Evolutionary conservation across 1,140 invertebrate species (phyloP).

Genomic region (Acromyrmex charruanus): DNA sequence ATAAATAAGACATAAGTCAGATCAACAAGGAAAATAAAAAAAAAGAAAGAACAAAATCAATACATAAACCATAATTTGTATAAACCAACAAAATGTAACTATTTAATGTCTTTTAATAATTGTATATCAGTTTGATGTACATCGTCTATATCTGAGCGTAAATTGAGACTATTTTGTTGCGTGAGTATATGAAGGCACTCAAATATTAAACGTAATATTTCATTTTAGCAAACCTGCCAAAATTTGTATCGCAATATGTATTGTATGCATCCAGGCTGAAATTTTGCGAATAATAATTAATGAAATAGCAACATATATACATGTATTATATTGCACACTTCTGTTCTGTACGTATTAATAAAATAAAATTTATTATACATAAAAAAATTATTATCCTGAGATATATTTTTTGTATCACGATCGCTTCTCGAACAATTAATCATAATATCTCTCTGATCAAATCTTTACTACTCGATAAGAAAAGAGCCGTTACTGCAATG

Average conservation of each 20-base stretch:
- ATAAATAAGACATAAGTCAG: too few relatives aligned
- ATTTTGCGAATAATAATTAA: slow-evolving; percentile 28
- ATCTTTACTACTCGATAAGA: not conserved
- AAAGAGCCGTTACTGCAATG: not conserved
- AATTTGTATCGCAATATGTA: not conserved
- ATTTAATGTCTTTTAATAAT: too few relatives aligned
- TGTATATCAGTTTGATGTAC: too few relatives aligned
- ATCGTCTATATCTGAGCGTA: too few relatives aligned
- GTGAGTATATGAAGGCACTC: too few relatives aligned
- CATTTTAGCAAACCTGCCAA: not conserved
- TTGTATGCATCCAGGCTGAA: not conserved
- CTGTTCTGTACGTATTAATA: not conserved
- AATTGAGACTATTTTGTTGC: too few relatives aligned
- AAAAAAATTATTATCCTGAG: not conserved
- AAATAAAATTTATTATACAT: not conserved
- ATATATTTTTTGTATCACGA: not conserved
- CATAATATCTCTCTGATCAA: not conserved
- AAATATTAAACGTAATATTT: not conserved
- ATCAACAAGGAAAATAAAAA: too few relatives aligned
- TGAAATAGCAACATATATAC: not conserved
- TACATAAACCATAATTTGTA: too few relatives aligned
- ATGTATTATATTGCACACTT: not conserved
- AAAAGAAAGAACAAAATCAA: too few relatives aligned
- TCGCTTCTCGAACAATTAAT: not conserved
- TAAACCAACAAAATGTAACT: too few relatives aligned